Percentiles rank a stretch among this genome's conserved stretches.
phyloP scores from a whole-genome alignment of 2,888 invertebrate genomes.

The Metellina segmentata region DNA sequence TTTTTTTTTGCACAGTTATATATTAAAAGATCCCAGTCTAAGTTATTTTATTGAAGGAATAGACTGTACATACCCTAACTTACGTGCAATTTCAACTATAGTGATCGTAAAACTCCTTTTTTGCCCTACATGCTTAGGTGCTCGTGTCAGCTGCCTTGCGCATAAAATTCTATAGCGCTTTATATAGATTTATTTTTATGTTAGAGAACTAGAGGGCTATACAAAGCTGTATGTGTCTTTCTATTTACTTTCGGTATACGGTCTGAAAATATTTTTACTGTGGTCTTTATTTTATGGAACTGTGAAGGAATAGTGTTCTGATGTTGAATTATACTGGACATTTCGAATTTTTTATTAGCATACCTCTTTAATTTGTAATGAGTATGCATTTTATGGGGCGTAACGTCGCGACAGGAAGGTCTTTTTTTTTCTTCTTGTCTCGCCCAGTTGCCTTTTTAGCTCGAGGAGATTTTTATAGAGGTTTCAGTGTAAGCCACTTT shows the following conservation, averaged over 20 bases:
- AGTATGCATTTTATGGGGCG: constrained; percentile 14
- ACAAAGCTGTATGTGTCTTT: constrained; percentile 32
- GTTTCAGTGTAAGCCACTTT: not conserved
- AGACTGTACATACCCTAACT: not conserved
- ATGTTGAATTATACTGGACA: constrained; percentile 30
- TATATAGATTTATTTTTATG: constrained; percentile 68
- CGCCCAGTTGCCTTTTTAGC: not conserved
- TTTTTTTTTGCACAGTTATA: not conserved
- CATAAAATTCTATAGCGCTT: constrained; percentile 55
- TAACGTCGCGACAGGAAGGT: not conserved
- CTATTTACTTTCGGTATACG: constrained; percentile 53
- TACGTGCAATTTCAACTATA: constrained; percentile 37
- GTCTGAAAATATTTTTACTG: constrained; percentile 65
- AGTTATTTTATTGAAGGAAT: constrained; percentile 33
- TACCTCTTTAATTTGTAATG: constrained; percentile 54
- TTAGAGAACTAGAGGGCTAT: constrained; percentile 9
- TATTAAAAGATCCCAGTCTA: constrained; percentile 30
- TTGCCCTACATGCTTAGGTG: constrained; percentile 37
- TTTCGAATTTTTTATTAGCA: constrained; percentile 33
- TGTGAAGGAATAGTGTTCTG: constrained; percentile 25
- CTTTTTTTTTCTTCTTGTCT: constrained; percentile 3
- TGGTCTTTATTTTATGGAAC: constrained; percentile 63
- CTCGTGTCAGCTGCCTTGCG: constrained; percentile 53
- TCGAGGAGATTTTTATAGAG: not conserved
- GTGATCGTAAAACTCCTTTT: constrained; percentile 46